Evolutionary conservation across 2,888 invertebrate species (phyloP).

Genomic region (Sicus ferrugineus): DNA sequence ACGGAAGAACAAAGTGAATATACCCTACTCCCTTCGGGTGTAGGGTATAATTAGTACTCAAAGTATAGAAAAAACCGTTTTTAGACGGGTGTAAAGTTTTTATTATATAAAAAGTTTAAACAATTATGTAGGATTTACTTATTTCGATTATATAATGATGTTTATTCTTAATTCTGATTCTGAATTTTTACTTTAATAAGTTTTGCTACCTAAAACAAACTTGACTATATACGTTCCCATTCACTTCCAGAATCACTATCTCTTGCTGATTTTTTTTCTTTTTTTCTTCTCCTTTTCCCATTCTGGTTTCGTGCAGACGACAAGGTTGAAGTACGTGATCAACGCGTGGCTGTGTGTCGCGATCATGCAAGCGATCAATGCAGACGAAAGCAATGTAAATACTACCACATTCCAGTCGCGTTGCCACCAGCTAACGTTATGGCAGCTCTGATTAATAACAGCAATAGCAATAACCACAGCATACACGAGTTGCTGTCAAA

Average conservation of each 20-base stretch:
- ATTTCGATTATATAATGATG: too few relatives aligned
- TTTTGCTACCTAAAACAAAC: too few relatives aligned
- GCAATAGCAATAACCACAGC: conserved; percentile 38
- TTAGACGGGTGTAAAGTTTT: too few relatives aligned
- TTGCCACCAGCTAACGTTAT: conserved; percentile 84
- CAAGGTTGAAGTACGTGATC: conserved; percentile 93
- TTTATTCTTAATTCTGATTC: too few relatives aligned
- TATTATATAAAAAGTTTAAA: too few relatives aligned
- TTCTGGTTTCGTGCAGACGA: conserved; percentile 72
- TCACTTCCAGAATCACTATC: neutral
- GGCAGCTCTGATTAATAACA: conserved; percentile 68
- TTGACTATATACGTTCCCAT: too few relatives aligned
- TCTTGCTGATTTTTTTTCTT: neutral
- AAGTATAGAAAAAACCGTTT: too few relatives aligned
- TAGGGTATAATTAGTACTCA: too few relatives aligned
- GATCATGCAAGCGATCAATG: conserved; percentile 95
- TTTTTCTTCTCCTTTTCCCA: conserved; percentile 23
- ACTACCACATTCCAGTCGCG: conserved; percentile 94
- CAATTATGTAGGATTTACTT: too few relatives aligned
- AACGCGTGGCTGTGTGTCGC: conserved; percentile 94
- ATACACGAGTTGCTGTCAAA: conserved; percentile 38
- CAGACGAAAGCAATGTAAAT: conserved; percentile 93
- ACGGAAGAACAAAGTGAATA: too few relatives aligned
- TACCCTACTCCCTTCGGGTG: too few relatives aligned
- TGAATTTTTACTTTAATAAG: too few relatives aligned